Evolutionary conservation across 37 sponge, comb jelly and placozoan genomes (phyloP).

Genomic region (Beroe forskalii): DNA sequence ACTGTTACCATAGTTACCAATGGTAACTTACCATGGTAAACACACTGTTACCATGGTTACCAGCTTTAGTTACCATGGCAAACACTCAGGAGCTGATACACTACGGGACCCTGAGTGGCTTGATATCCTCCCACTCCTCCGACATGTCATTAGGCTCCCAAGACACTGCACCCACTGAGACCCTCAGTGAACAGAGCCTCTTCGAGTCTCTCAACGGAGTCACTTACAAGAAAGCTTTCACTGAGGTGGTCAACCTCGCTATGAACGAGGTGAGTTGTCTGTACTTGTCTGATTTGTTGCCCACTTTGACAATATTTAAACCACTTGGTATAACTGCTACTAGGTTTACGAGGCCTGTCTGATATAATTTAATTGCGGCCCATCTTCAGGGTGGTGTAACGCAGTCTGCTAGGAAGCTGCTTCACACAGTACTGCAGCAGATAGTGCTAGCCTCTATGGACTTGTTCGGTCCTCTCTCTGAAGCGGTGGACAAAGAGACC

Average conservation of each 20-base stretch:
- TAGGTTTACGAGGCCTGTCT: no score
- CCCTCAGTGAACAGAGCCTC: not conserved
- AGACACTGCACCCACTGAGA: not conserved
- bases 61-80: not conserved
- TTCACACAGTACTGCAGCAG: conserved; percentile 26
- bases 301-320: no score
- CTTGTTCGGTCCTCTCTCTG: conserved; percentile 23
- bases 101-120: conserved; percentile 15
- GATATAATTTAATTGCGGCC: no score
- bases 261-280: not conserved
- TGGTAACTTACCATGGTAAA: no score
- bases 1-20: no score
- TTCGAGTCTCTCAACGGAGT: conserved; percentile 38
- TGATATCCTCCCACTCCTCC: conserved; percentile 19
- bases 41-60: not conserved
- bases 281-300: not conserved
- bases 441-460: conserved; percentile 41
- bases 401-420: conserved; percentile 17
- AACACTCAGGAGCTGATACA: conserved; percentile 51
- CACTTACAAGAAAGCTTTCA: not conserved
- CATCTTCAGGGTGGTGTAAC: not conserved
- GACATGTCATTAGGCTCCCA: conserved; percentile 45
- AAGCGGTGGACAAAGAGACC: conserved; percentile 18
- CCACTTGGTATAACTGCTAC: no score
- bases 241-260: not conserved